Percentiles rank a stretch among this genome's conserved stretches.
Evolutionary conservation across 1,140 invertebrate species (phyloP).

Genomic region (Drosophila varians): DNA sequence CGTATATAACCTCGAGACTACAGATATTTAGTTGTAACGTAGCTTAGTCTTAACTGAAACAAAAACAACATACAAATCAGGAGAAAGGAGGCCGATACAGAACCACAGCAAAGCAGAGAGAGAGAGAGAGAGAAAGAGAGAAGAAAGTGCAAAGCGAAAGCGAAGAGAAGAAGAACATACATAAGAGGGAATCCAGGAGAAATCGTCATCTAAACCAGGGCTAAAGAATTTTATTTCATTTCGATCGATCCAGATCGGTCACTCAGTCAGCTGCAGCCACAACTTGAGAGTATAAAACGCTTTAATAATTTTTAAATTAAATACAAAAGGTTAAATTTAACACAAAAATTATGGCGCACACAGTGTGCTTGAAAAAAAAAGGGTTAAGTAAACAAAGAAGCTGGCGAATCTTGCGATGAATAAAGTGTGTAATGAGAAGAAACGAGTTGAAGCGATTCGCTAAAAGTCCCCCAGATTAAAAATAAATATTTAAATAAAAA

Average conservation of each 20-base stretch:
- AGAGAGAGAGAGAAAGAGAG: conserved; percentile 2
- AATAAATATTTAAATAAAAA: not conserved
- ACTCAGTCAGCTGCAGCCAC: conserved; percentile 43
- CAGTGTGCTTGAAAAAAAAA: conserved; percentile 71
- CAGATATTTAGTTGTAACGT: conserved; percentile 82
- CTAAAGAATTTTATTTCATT: conserved; percentile 50
- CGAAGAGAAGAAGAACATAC: conserved; percentile 12
- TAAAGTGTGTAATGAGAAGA: conserved; percentile 18
- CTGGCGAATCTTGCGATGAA: conserved; percentile 37
- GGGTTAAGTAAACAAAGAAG: conserved; percentile 18
- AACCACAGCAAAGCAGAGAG: not conserved
- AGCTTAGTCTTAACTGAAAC: conserved; percentile 65
- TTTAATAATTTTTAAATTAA: conserved; percentile 78
- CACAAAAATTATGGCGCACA: conserved; percentile 60
- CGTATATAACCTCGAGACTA: conserved; percentile 81
- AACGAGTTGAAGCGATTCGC: conserved; percentile 15
- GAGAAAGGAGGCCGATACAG: conserved; percentile 28
- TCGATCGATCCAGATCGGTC: conserved; percentile 25
- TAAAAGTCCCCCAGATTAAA: not conserved
- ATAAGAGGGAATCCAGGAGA: conserved; percentile 39
- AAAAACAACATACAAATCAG: conserved; percentile 7
- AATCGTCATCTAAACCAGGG: conserved; percentile 31
- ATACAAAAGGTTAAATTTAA: conserved; percentile 54
- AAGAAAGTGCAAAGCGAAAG: conserved; percentile 30
- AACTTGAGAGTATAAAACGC: conserved; percentile 69